Evolutionary conservation across 2,113 vertebrate species (phyloP).

Genomic region (Tupaia chinensis): DNA sequence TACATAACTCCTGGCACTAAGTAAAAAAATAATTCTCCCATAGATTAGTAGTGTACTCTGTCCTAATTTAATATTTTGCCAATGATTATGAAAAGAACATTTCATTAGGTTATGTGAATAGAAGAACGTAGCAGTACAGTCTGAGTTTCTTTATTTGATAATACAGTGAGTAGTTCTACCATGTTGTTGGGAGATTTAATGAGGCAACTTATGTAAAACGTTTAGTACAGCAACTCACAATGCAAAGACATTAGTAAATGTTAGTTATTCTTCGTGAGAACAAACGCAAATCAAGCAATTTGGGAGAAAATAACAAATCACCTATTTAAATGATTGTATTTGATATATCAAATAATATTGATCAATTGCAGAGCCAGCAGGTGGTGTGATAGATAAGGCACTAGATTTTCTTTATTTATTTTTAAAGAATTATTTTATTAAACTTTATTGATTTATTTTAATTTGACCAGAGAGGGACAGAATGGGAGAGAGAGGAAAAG

Average conservation of each 20-base stretch:
- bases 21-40: not conserved
- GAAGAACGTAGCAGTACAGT: not conserved
- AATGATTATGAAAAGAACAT: not conserved
- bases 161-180: not conserved
- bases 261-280: not conserved
- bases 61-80: not conserved
- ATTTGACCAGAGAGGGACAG: too few species aligned
- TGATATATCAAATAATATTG: not conserved
- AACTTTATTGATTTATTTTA: too few species aligned
- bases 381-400: too few species aligned
- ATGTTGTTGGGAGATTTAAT: not conserved
- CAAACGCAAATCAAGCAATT: not conserved
- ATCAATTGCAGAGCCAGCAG: too few species aligned
- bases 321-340: not conserved
- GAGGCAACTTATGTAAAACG: not conserved
- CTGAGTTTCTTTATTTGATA: not conserved
- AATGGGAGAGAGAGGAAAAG: too few species aligned
- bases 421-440: too few species aligned
- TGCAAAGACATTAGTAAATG: not conserved
- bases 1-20: constrained; percentile 11
- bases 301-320: not conserved
- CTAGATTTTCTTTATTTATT: too few species aligned
- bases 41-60: not conserved
- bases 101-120: not conserved
- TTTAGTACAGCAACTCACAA: not conserved